These are phyloP conservation scores for Hoplodrina ambigua DNA, from an alignment of 2,888 invertebrate species.

Conservation along the genomic window DNA sequence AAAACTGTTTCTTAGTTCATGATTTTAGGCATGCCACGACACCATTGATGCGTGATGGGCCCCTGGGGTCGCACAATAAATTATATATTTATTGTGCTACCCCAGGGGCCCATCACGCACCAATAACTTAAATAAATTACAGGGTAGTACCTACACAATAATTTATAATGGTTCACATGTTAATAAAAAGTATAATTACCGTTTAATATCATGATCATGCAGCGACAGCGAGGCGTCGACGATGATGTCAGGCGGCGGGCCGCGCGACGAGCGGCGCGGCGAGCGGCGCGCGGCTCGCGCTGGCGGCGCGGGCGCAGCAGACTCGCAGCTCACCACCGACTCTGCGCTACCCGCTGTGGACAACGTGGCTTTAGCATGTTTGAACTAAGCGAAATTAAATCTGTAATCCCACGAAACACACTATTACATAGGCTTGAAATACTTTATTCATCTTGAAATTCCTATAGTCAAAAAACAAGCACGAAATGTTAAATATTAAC, in stretches of 20 bases:
- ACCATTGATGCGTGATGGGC: no score
- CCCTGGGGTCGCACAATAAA: no score
- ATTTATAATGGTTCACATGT: no score
- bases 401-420: no score
- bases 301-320: conserved; percentile 83
- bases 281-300: conserved; percentile 84
- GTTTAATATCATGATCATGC: conserved; percentile 77
- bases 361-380: neutral
- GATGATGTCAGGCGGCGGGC: conserved; percentile 77
- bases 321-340: conserved; percentile 23
- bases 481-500: no score
- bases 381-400: no score
- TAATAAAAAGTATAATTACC: conserved; percentile 58
- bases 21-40: no score
- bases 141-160: neutral
- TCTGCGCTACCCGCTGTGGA: conserved; percentile 36
- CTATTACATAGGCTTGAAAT: no score
- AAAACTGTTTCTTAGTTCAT: no score
- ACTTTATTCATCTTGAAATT: no score
- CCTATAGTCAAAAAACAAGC: no score
- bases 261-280: conserved; percentile 79
- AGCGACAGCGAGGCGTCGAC: conserved; percentile 85
- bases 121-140: neutral
- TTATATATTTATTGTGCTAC: no score
- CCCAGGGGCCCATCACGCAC: neutral